Conservation (phyloP, 1,140 invertebrate genomes). For the Wiebesia pumilae region DNA sequence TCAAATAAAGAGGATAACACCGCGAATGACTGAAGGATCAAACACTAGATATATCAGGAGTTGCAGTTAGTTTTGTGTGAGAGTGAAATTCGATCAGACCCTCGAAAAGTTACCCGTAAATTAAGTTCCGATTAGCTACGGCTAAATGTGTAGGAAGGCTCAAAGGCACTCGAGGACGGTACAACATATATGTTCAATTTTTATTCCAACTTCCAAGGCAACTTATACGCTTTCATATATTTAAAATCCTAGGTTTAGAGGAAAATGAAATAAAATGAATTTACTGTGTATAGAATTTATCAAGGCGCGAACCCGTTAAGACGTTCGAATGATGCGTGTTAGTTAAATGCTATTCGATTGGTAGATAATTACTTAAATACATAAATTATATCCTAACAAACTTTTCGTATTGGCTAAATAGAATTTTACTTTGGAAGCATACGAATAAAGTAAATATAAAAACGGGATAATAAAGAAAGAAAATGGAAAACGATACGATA, state of each 20-base stretch:
- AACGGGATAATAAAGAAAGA: neutral
- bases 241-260: conserved; percentile 5
- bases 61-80: neutral
- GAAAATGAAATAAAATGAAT: neutral
- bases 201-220: neutral
- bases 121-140: conserved; percentile 46
- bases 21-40: neutral
- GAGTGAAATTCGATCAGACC: neutral
- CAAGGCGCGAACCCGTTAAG: neutral
- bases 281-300: neutral
- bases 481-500: neutral
- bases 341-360: neutral
- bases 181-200: conserved; percentile 34
- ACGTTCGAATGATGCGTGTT: neutral
- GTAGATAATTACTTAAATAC: neutral
- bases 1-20: neutral
- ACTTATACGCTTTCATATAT: conserved; percentile 8
- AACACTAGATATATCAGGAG: neutral
- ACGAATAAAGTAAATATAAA: neutral
- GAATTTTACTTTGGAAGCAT: neutral
- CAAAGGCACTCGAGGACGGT: conserved; percentile 20
- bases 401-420: neutral
- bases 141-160: conserved; percentile 43
- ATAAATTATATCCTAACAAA: neutral
- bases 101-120: conserved; percentile 47